Evolutionary conservation across 64 coral and sea anemone genomes (phyloP), one percentile per base, ranked within the genome.

Genomic region (Acropora yongei): DNA sequence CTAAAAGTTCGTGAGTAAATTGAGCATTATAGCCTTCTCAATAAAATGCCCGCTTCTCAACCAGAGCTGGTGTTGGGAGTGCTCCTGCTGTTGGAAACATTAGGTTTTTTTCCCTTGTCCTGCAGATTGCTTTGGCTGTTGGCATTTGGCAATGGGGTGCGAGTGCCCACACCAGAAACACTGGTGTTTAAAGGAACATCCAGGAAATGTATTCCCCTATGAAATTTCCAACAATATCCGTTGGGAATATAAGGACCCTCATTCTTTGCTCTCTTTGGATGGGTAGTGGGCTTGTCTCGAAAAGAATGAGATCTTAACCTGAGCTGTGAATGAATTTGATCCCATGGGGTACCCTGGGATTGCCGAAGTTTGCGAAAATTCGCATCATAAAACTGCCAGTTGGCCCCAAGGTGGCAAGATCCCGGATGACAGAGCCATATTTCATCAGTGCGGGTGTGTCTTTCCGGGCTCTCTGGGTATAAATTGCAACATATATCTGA

Each of bases 381-480:
- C 30, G 30, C 30, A 30, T 30, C 30, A 30, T 30, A 30, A 30
- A 30, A 30, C 30, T 30, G 30, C 30, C 30, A 30, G 30, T 30
- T 30, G 30, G 30, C 18, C 71, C 79, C 30, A 48, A 74, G 1
- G 88, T 69, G 17, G 93, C 93, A 30, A 94, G 68, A 8, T 90
- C 87, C 13, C 74, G 3, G 4, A 95, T 47, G 4, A 90, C 11
- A 1, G 79, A 68, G 4, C 73, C 65, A 53, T 95, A 95, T 48
- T 95, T 95, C 88, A 95, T 95, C 0, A 95, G 48, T 1, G 68
- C 80, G 17, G 76, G 72, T 41, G 87, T 69, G 17, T 73, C 93
- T 7, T 60, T 39, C 18, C 57, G 76, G 65, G 13, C 72, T 49
- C 81, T 76, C 19, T 86, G 72, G 8, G 80, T 9, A 75, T 94